A percentile compares a stretch with the other conserved stretches of the same genome.
Conservation (phyloP, 1,140 invertebrate species). For the Carcinoscorpius rotundicauda region DNA sequence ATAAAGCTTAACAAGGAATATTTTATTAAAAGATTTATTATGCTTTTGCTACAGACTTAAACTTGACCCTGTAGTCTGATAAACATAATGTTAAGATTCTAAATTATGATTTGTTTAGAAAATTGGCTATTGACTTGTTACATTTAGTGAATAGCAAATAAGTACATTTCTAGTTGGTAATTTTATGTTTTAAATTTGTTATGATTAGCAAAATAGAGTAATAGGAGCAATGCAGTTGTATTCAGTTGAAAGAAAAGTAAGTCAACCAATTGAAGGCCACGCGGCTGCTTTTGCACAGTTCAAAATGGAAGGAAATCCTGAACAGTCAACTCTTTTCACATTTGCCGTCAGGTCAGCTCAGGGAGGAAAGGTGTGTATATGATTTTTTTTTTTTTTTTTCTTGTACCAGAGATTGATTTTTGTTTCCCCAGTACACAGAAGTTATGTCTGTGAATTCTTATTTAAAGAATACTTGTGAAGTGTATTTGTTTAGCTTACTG, state of each 20-base stretch:
- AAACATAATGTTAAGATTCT: no score
- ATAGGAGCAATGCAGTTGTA: conserved; percentile 98
- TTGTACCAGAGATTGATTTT: not conserved
- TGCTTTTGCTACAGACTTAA: no score
- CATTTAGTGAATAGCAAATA: no score
- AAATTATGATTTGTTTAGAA: no score
- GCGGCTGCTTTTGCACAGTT: conserved; percentile 94
- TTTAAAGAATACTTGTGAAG: not conserved
- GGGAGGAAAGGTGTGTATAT: conserved; percentile 58
- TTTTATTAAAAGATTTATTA: no score
- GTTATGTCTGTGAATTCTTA: not conserved
- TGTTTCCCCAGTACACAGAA: not conserved
- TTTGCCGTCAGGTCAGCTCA: conserved; percentile 83
- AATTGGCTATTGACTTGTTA: no score
- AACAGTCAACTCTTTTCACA: conserved; percentile 89
- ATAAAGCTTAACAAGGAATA: no score
- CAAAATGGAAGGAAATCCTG: conserved; percentile 88
- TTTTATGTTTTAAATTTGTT: no score
- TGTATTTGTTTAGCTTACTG: not conserved
- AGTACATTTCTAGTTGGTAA: no score
- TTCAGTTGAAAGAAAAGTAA: conserved; percentile 95
- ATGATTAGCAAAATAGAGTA: conserved; percentile 77
- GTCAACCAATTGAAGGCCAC: conserved; percentile 98
- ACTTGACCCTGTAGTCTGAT: no score
- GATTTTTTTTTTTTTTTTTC: conserved; percentile 1